Percentiles rank a stretch among this genome's conserved stretches.
These are phyloP conservation scores for Brienomyrus brachyistius DNA, from an alignment of 2,113 vertebrate genomes.

Conservation along the genomic window DNA sequence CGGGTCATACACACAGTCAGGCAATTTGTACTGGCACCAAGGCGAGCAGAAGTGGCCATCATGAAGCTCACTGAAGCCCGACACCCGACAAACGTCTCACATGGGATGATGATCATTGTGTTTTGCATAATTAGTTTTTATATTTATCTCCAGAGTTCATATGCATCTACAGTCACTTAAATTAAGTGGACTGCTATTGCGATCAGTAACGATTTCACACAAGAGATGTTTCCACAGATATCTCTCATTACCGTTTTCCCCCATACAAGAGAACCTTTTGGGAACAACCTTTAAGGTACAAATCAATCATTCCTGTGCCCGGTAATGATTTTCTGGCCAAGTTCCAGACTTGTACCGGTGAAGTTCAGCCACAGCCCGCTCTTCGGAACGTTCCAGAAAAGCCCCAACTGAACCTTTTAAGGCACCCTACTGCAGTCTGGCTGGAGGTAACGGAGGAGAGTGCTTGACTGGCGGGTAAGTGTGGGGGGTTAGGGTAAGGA, in stretches of 20 bases:
- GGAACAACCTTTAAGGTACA: neutral
- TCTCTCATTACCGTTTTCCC: neutral
- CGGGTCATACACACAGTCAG: neutral
- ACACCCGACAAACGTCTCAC: neutral
- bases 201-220: neutral
- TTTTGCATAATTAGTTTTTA: neutral
- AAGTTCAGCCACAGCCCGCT: neutral
- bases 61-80: neutral
- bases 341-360: neutral
- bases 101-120: neutral
- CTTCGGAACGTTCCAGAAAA: neutral
- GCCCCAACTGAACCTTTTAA: neutral
- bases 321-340: neutral
- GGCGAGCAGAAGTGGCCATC: neutral
- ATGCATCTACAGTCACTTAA: neutral
- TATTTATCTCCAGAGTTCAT: neutral
- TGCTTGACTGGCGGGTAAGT: neutral
- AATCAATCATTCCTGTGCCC: neutral
- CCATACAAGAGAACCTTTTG: neutral
- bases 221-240: neutral
- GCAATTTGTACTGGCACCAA: neutral
- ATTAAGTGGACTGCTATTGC: neutral
- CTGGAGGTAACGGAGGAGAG: neutral
- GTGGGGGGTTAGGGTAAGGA: neutral
- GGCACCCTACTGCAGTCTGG: neutral